Percentiles rank a stretch among this genome's conserved stretches.
These are phyloP conservation scores for Tipula confusa DNA, from an alignment of 2,888 invertebrate genomes.

Conservation along the genomic window DNA sequence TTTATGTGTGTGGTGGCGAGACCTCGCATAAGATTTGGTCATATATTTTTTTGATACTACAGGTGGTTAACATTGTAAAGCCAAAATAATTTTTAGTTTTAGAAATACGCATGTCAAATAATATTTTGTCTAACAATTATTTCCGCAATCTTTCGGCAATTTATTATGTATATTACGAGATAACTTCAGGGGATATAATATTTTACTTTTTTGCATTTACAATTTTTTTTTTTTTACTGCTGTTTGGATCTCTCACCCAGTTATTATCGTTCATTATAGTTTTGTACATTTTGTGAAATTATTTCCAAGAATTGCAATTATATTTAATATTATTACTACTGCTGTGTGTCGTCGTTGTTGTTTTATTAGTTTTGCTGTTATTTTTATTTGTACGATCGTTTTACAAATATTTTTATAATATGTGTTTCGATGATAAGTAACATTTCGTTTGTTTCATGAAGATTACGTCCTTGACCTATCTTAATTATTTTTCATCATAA, in stretches of 20 bases:
- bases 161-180: background rate
- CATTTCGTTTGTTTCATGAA: background rate
- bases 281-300: background rate
- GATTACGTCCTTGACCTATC: constrained; percentile 20
- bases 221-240: background rate
- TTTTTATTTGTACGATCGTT: background rate
- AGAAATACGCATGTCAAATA: background rate
- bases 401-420: no score
- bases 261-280: constrained; percentile 25
- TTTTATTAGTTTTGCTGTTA: background rate
- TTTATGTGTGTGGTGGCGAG: background rate
- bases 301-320: constrained; percentile 20
- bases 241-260: background rate
- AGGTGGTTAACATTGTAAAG: no score
- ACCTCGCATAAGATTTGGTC: background rate
- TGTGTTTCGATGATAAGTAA: background rate
- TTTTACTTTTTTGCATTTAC: background rate
- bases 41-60: background rate
- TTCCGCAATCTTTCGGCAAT: background rate
- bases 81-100: background rate
- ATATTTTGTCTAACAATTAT: background rate
- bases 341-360: background rate
- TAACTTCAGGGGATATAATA: background rate
- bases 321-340: background rate
- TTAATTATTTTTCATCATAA: background rate